phyloP scores from a whole-genome alignment of 1,140 invertebrate genomes.

The Ips nitidus region DNA sequence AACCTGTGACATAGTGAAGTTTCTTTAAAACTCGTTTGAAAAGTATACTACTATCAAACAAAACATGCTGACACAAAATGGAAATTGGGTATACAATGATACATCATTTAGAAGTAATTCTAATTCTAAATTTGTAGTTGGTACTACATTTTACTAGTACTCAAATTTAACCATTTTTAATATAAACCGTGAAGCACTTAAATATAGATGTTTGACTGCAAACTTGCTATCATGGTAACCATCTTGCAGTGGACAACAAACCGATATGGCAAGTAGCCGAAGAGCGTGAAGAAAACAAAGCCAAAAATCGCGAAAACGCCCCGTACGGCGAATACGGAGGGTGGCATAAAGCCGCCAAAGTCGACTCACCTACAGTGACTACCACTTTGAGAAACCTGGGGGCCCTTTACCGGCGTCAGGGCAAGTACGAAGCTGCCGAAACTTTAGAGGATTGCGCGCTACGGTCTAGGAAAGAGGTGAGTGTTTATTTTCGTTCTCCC shows the following conservation, averaged over 20 bases:
- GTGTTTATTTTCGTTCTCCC: slow-evolving; percentile 13
- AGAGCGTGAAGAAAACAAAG: slow-evolving; percentile 94
- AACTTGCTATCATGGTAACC: too few species aligned
- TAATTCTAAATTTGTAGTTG: too few species aligned
- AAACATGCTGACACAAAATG: too few species aligned
- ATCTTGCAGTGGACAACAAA: slow-evolving; percentile 86
- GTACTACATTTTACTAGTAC: too few species aligned
- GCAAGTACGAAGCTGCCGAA: slow-evolving; percentile 98
- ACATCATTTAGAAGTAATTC: too few species aligned
- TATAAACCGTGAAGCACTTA: too few species aligned
- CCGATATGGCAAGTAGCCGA: slow-evolving; percentile 99
- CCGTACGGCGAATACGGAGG: slow-evolving; percentile 94
- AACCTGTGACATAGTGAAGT: too few species aligned
- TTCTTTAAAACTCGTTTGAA: too few species aligned
- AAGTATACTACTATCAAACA: too few species aligned
- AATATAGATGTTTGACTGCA: too few species aligned
- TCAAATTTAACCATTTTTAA: too few species aligned
- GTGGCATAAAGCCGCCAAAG: slow-evolving; percentile 99
- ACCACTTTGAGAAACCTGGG: slow-evolving; percentile 97
- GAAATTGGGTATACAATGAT: too few species aligned
- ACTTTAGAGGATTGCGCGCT: slow-evolving; percentile 97
- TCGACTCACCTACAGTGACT: slow-evolving; percentile 95
- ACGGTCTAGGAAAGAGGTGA: slow-evolving; percentile 89
- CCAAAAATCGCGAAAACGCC: slow-evolving; percentile 85
- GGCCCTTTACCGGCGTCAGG: slow-evolving; percentile 94